These are phyloP conservation scores for Lepidocolaptes lacrymiger DNA, from an alignment of 2,797 vertebrate genomes.

Conservation along the genomic window DNA sequence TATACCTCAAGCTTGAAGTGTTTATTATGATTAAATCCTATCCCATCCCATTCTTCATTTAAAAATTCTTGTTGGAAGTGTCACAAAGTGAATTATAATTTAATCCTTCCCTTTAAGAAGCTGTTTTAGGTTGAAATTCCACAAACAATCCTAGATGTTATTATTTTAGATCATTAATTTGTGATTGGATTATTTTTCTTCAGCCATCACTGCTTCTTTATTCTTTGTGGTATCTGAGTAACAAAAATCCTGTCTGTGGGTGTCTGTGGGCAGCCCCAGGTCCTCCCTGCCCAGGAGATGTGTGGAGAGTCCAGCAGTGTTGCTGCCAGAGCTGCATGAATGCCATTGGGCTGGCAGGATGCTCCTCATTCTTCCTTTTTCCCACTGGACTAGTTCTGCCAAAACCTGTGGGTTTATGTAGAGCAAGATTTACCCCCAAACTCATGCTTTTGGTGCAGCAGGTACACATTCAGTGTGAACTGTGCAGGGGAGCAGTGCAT, in stretches of 20 bases:
- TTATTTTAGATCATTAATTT: conserved; percentile 17
- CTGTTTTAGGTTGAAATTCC: neutral
- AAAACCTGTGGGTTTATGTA: neutral
- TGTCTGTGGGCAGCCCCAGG: neutral
- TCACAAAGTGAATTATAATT: neutral
- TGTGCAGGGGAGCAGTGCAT: neutral
- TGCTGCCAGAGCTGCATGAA: neutral
- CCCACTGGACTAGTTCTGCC: neutral
- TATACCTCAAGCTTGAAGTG: conserved; percentile 67
- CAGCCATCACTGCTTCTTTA: neutral
- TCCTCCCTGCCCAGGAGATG: neutral
- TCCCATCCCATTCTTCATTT: neutral
- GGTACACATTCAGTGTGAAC: neutral
- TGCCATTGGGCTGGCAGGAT: neutral
- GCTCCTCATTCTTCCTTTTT: neutral
- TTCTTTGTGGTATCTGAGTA: neutral
- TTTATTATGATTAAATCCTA: conserved; percentile 67
- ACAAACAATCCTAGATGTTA: neutral
- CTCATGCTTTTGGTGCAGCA: neutral
- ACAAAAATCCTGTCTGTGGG: neutral
- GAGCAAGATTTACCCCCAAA: conserved; percentile 3
- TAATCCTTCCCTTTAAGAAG: neutral
- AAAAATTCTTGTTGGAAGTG: conserved; percentile 2
- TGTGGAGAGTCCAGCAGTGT: neutral
- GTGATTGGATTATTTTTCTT: neutral